Percentiles rank a stretch among this genome's conserved stretches.
Evolutionary conservation across 1,140 invertebrate species (phyloP).

Genomic region (Drosophila tsacasi): DNA sequence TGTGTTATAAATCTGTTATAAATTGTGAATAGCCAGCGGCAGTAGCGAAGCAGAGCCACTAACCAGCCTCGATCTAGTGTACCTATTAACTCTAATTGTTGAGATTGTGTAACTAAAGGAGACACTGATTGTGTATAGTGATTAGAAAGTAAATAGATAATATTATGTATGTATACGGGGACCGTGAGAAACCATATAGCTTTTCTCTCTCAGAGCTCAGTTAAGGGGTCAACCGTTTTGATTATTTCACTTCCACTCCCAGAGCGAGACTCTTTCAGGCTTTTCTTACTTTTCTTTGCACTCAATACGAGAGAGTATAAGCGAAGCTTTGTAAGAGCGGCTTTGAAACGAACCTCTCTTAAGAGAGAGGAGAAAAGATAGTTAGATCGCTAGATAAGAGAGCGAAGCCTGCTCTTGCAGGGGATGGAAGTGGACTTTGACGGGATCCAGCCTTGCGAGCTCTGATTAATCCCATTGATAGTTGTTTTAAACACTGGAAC

Average conservation of each 20-base stretch:
- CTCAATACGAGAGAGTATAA: too few species aligned
- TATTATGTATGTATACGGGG: conserved; percentile 10
- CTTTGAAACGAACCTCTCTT: too few species aligned
- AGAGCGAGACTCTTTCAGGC: too few species aligned
- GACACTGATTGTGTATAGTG: conserved; percentile 4
- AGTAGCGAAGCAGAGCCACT: background rate
- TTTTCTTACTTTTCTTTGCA: too few species aligned
- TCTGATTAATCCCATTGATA: background rate
- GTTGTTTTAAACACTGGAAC: background rate
- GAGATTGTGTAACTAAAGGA: conserved; percentile 17
- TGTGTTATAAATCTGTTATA: conserved; percentile 24
- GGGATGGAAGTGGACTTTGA: too few species aligned
- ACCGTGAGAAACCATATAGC: conserved; percentile 2
- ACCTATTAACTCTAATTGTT: conserved; percentile 20
- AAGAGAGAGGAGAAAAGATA: too few species aligned
- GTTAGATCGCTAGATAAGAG: too few species aligned
- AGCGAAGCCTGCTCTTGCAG: too few species aligned
- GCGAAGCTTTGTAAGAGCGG: too few species aligned
- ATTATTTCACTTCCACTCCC: too few species aligned
- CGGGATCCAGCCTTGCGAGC: background rate
- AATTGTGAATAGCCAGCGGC: conserved; percentile 11
- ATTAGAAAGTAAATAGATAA: conserved; percentile 11
- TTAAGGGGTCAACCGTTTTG: background rate
- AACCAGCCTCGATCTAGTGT: conserved; percentile 11
- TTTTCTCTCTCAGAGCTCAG: background rate